These are phyloP conservation scores for Metacarcinus magister DNA, from an alignment of 2,888 invertebrate species.

Conservation along the genomic window DNA sequence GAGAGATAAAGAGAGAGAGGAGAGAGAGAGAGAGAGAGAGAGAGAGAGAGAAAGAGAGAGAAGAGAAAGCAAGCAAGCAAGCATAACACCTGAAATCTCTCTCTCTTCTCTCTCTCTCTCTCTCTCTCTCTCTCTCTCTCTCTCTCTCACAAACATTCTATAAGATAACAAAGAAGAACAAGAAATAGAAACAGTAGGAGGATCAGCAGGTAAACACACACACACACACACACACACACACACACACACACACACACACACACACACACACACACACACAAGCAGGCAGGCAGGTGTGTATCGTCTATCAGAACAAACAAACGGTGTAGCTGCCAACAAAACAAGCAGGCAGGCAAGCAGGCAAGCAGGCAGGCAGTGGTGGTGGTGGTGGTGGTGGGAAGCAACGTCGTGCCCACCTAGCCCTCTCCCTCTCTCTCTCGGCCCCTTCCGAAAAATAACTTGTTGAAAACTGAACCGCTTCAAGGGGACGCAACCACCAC, in stretches of 20 bases:
- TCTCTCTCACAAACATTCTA: too few relatives aligned
- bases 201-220: not conserved
- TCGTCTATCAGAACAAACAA: not conserved
- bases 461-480: constrained; percentile 67
- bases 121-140: too few relatives aligned
- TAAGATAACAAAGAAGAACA: not conserved
- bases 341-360: too few relatives aligned
- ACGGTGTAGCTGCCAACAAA: not conserved
- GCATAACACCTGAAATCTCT: too few relatives aligned
- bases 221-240: not conserved
- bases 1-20: too few relatives aligned
- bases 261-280: not conserved
- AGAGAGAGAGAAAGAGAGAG: not conserved
- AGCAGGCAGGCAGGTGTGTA: not conserved
- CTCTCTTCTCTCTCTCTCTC: too few relatives aligned
- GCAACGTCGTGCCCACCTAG: not conserved
- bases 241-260: not conserved
- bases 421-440: not conserved
- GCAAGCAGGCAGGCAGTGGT: too few relatives aligned
- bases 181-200: not conserved
- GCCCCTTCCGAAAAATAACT: constrained; percentile 68
- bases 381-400: not conserved
- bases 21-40: not conserved
- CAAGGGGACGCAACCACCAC: constrained; percentile 53
- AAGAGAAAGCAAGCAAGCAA: not conserved